Conservation (phyloP, 2,888 invertebrate genomes). For the Papilio gigon region DNA sequence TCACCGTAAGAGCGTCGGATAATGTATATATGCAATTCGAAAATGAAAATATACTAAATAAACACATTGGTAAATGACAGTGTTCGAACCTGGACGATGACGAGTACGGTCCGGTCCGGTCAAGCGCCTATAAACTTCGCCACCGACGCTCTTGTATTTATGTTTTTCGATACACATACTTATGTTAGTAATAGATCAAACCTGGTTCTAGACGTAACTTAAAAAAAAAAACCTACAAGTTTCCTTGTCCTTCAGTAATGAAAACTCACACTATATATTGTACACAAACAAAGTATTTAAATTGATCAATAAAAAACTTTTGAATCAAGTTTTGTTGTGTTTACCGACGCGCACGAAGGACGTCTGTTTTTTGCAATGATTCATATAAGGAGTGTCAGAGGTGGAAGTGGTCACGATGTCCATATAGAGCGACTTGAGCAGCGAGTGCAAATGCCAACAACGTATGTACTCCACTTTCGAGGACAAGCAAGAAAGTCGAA, state of each 20-base stretch:
- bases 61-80: no score
- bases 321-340: constrained; percentile 39
- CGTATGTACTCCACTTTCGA: constrained; percentile 31
- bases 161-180: no score
- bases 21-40: no score
- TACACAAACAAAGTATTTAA: constrained; percentile 7
- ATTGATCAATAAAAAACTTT: constrained; percentile 11
- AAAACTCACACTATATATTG: neutral
- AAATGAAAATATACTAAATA: no score
- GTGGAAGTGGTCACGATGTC: constrained; percentile 35
- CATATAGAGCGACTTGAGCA: constrained; percentile 22
- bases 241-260: neutral
- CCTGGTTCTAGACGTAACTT: no score
- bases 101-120: no score
- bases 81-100: no score
- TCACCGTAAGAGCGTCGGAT: no score
- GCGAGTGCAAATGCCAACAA: constrained; percentile 8
- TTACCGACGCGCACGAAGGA: constrained; percentile 47
- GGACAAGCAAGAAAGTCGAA: constrained; percentile 17
- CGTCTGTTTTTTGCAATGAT: constrained; percentile 43
- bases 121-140: no score
- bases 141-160: no score
- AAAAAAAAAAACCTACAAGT: neutral
- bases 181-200: no score
- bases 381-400: constrained; percentile 43